Percentiles rank a stretch among this genome's conserved stretches.
These are phyloP conservation scores for Pterostichus madidus DNA, from an alignment of 2,888 invertebrate genomes.

Conservation along the genomic window DNA sequence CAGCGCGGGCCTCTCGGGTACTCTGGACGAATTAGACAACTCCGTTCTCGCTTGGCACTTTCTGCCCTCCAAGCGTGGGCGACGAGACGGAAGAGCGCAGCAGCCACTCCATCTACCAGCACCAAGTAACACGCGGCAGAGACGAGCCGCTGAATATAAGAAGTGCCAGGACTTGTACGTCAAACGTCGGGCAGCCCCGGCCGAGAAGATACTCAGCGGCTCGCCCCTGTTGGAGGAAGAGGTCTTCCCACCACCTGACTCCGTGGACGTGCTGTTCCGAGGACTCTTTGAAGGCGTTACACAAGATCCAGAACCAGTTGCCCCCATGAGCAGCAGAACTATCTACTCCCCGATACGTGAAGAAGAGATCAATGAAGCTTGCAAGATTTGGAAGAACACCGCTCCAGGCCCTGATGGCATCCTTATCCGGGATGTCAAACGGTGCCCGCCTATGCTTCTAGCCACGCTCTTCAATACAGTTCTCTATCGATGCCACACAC, in stretches of 20 bases:
- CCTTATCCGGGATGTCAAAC: slow-evolving; percentile 39
- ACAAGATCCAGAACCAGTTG: too few species aligned
- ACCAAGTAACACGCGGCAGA: neutral
- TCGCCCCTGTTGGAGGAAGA: neutral
- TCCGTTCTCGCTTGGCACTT: too few species aligned
- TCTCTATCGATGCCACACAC: slow-evolving; percentile 18
- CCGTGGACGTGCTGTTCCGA: neutral
- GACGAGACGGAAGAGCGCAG: too few species aligned
- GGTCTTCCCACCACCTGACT: neutral
- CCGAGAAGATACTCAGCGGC: neutral
- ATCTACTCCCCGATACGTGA: too few species aligned
- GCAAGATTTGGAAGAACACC: slow-evolving; percentile 67
- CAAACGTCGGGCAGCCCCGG: neutral
- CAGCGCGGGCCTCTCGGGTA: too few species aligned
- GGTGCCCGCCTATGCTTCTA: neutral
- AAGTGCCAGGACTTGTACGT: slow-evolving; percentile 29
- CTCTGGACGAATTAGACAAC: too few species aligned
- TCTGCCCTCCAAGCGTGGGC: too few species aligned
- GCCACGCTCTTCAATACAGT: slow-evolving; percentile 66
- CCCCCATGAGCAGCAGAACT: too few species aligned
- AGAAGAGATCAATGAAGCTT: too few species aligned
- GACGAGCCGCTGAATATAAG: slow-evolving; percentile 13
- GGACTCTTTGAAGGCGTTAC: neutral
- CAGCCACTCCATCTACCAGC: neutral
- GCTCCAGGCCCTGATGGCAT: slow-evolving; percentile 68